Percentiles rank a stretch among this genome's conserved stretches.
These are phyloP conservation scores for Columba guinea DNA, from an alignment of 2,797 vertebrate genomes.

Conservation along the genomic window DNA sequence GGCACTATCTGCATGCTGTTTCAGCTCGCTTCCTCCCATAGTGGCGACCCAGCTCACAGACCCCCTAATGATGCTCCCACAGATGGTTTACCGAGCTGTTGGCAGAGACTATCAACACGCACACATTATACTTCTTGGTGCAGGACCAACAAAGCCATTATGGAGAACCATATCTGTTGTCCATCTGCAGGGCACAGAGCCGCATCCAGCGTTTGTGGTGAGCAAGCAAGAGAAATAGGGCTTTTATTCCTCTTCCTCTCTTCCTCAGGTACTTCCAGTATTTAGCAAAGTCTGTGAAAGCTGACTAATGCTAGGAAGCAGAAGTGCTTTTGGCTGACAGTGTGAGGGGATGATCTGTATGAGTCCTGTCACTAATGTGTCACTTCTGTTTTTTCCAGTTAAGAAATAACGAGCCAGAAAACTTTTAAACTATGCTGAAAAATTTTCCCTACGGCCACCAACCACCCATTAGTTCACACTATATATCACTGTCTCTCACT, in stretches of 20 bases:
- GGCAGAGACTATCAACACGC: rapidly evolving
- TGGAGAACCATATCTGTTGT: rapidly evolving
- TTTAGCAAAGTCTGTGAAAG: neutral
- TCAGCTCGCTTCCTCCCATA: neutral
- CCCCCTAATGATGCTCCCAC: neutral
- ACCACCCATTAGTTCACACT: neutral
- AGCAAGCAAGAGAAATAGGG: neutral
- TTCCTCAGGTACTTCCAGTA: neutral
- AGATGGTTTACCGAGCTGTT: neutral
- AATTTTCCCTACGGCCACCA: neutral
- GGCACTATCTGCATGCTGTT: neutral
- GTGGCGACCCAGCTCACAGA: neutral
- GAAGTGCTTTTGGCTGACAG: neutral
- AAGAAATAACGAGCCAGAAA: neutral
- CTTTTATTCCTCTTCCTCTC: neutral
- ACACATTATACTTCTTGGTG: neutral
- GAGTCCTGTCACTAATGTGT: neutral
- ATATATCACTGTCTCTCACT: neutral
- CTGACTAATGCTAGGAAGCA: neutral
- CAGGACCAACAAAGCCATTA: neutral
- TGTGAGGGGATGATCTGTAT: neutral
- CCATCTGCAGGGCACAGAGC: neutral
- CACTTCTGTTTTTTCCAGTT: neutral
- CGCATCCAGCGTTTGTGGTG: rapidly evolving
- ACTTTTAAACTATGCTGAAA: neutral